These are phyloP conservation scores for Epizoanthus fatuus DNA, from an alignment of 92 coral and sea anemone species.

Conservation along the genomic window DNA sequence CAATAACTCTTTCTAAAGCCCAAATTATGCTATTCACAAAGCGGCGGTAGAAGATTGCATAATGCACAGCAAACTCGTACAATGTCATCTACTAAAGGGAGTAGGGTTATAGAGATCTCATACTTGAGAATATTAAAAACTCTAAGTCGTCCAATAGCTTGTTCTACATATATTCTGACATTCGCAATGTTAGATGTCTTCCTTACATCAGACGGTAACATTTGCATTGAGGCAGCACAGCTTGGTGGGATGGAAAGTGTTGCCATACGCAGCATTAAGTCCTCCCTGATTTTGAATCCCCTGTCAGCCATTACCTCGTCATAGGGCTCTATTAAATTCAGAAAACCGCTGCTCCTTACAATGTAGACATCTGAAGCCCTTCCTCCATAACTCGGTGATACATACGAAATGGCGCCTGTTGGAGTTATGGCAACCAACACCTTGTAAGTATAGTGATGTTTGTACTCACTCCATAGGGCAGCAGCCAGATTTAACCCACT, in stretches of 20 bases:
- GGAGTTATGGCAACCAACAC: constrained; percentile 78
- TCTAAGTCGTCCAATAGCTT: constrained; percentile 73
- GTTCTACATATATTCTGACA: constrained; percentile 80
- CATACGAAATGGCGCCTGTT: constrained; percentile 70
- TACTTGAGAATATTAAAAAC: constrained; percentile 60
- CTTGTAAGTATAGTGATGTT: constrained; percentile 72
- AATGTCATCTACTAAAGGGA: constrained; percentile 75
- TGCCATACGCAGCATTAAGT: constrained; percentile 70
- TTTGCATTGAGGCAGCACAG: constrained; percentile 69
- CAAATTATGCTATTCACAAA: constrained; percentile 40
- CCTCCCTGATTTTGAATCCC: constrained; percentile 83
- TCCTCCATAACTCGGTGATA: constrained; percentile 78
- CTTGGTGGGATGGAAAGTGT: constrained; percentile 77
- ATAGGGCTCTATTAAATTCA: constrained; percentile 70
- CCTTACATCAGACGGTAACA: constrained; percentile 75
- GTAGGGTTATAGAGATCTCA: constrained; percentile 70
- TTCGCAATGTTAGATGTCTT: constrained; percentile 83
- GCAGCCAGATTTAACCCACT: constrained; percentile 75
- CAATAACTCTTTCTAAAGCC: too few species aligned
- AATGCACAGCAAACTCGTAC: constrained; percentile 71
- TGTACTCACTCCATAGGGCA: constrained; percentile 78
- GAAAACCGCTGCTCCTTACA: constrained; percentile 70
- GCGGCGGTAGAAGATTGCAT: constrained; percentile 68
- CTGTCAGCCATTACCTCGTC: constrained; percentile 83
- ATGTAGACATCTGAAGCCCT: constrained; percentile 75